A percentile compares a stretch with the other conserved stretches of the same genome.
Evolutionary conservation across 2,888 invertebrate genomes (phyloP).

Genomic region (Ectropis crepuscularia): DNA sequence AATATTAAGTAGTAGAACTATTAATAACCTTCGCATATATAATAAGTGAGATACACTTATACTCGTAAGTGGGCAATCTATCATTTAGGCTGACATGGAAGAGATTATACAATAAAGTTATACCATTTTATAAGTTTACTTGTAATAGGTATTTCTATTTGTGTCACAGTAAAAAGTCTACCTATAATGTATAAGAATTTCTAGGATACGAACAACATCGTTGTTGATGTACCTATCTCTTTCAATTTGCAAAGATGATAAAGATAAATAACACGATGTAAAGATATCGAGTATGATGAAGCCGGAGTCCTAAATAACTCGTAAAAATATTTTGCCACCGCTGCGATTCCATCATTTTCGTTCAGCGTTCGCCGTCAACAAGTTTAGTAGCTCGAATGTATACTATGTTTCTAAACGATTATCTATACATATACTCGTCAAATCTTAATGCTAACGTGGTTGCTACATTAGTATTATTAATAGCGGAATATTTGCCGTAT

Average conservation of each 20-base stretch:
- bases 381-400: constrained; percentile 4
- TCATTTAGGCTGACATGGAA: too few species aligned
- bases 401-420: not conserved
- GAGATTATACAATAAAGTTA: too few species aligned
- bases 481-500: too few species aligned
- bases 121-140: too few species aligned
- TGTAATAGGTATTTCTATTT: too few species aligned
- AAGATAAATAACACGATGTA: constrained; percentile 7
- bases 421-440: constrained; percentile 14
- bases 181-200: too few species aligned
- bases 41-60: too few species aligned
- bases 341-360: constrained; percentile 1
- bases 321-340: constrained; percentile 3
- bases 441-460: constrained; percentile 1
- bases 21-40: too few species aligned
- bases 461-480: too few species aligned
- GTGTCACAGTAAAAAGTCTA: too few species aligned
- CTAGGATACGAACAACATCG: not conserved
- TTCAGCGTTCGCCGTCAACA: constrained; percentile 6
- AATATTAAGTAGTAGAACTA: too few species aligned
- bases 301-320: constrained; percentile 2
- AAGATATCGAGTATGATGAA: constrained; percentile 7
- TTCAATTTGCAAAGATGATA: constrained; percentile 7
- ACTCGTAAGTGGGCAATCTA: too few species aligned
- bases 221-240: not conserved